Evolutionary conservation across 2,113 vertebrate species (phyloP), one percentile per base, ranked within the genome.

Genomic region (Suncus etruscus): DNA sequence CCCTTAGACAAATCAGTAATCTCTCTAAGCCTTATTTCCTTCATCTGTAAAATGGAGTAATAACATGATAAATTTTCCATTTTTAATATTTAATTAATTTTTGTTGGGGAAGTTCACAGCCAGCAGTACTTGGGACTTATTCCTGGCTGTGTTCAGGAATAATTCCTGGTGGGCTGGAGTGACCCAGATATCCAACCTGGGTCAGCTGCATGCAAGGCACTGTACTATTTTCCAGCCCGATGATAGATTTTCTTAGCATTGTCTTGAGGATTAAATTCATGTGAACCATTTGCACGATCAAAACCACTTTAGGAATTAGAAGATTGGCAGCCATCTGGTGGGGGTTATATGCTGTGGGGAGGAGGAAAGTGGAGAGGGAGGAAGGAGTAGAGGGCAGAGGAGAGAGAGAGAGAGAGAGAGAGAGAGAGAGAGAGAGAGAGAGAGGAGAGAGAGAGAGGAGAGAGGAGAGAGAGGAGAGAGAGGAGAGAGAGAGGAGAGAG

Each of bases 41-140:
- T 93, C 29, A 32, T 63, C 77, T 93, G 9, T 80, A 89, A 83
- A 83, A 77, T 31, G 87, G 18, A 6, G 16, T 3, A 61, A 80
- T 51, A 47, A 70, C 45, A 61, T 31, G 20, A 72, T 15, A n/a
- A 69, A 6, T 86, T 94, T 78, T 39, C 39, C 39, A 39, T 39
- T 39, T 39, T 39, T 39, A 39, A 39, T 39, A 39, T 39, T 39
- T 39, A 39, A 39, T 39, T 39, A 39, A 39, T 39, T 39, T 39
- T 39, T 39, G 39, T 39, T 39, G 39, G 39, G 39, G 39, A 5
- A 5, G 39, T 39, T 39, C 39, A 39, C 39, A 39, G 39, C 39
- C 39, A 39, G 5, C 39, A 39, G 39, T 39, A 39, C 39, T 39
- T 39, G 39, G 39, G 39, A 39, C 3, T 39, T 39, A 39, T 3